phyloP scores from a whole-genome alignment of 2,888 invertebrate genomes.

The Crepidodera aurea region DNA sequence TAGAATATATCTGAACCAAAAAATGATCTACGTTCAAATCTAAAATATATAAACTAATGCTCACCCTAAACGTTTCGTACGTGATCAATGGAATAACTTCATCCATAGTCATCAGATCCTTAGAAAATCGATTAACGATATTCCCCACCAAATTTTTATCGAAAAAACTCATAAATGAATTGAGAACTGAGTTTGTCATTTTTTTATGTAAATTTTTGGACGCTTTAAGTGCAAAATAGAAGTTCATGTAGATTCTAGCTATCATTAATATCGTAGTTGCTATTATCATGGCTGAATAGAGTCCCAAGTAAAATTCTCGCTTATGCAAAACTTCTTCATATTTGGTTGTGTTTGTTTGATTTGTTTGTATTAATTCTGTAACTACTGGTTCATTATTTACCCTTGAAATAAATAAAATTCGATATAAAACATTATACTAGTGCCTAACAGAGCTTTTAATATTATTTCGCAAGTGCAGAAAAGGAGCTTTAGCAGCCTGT shows the following conservation, averaged over 20 bases:
- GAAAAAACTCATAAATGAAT: constrained; percentile 73
- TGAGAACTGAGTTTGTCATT: constrained; percentile 63
- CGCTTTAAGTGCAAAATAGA: constrained; percentile 45
- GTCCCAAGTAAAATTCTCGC: constrained; percentile 35
- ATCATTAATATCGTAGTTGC: constrained; percentile 34
- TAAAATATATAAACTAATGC: constrained; percentile 7
- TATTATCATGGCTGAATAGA: constrained; percentile 38
- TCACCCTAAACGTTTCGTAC: constrained; percentile 47
- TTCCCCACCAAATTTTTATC: constrained; percentile 71
- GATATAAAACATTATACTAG: too few species aligned
- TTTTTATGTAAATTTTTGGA: constrained; percentile 67
- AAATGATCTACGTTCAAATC: background rate
- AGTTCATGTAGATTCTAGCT: constrained; percentile 39
- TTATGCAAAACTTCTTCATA: constrained; percentile 23
- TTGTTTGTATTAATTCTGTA: constrained; percentile 26
- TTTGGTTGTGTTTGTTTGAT: constrained; percentile 38
- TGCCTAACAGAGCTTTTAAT: too few species aligned
- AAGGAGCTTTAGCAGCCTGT: too few species aligned
- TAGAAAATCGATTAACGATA: constrained; percentile 76
- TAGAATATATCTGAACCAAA: too few species aligned
- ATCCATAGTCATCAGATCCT: constrained; percentile 72
- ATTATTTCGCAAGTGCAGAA: too few species aligned
- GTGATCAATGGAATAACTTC: constrained; percentile 62
- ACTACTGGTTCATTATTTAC: constrained; percentile 42
- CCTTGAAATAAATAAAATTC: constrained; percentile 38